phyloP scores from a whole-genome alignment of 2,888 invertebrate species.

The Limulus polyphemus region DNA sequence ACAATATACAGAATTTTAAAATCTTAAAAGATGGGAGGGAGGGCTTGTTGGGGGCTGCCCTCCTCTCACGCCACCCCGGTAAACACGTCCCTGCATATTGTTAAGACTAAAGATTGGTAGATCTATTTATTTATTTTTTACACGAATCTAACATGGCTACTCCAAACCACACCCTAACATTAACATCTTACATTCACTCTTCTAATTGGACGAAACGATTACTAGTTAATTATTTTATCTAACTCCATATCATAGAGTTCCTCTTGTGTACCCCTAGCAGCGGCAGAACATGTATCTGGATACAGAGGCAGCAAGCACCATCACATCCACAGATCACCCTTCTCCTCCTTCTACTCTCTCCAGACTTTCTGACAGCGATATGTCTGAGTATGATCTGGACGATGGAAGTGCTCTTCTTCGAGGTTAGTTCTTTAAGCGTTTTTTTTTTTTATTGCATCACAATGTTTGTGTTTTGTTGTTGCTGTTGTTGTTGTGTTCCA shows the following conservation, averaged over 20 bases:
- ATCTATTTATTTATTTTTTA: no score
- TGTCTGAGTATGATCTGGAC: constrained; percentile 52
- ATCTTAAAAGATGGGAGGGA: no score
- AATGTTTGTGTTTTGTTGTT: no score
- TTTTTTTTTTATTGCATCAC: no score
- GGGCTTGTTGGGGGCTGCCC: no score
- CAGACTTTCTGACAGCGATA: constrained; percentile 80
- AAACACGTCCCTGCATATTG: no score
- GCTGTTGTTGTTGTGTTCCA: no score
- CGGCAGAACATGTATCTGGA: constrained; percentile 42
- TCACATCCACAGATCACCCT: constrained; percentile 45
- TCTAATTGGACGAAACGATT: not conserved
- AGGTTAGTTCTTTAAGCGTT: no score
- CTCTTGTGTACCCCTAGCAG: not conserved
- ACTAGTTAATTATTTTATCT: not conserved
- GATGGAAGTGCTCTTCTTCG: not conserved
- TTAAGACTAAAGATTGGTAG: no score
- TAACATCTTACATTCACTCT: not conserved
- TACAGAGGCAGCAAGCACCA: constrained; percentile 42
- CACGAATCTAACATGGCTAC: constrained; percentile 9
- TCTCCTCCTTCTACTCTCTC: constrained; percentile 70
- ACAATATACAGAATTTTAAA: no score
- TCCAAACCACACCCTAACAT: not conserved
- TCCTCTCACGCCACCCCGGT: no score
- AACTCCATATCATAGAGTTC: not conserved